phyloP scores from a whole-genome alignment of 2,797 vertebrate species.

The Peromyscus attwateri region DNA sequence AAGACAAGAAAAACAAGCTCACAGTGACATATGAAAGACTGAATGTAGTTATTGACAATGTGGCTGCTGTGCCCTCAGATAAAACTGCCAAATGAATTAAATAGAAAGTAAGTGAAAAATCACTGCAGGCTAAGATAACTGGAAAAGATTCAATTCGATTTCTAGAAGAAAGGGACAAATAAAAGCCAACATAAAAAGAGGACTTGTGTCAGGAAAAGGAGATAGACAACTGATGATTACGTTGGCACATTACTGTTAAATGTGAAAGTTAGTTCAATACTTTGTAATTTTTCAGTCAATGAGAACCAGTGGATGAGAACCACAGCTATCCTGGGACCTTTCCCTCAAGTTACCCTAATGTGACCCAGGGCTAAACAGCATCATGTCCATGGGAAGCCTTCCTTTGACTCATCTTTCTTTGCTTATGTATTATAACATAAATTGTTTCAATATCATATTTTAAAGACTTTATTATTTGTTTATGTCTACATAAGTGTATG shows the following conservation, averaged over 20 bases:
- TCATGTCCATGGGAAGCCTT: background rate
- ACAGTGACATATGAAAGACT: conserved; percentile 52
- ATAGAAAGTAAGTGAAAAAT: background rate
- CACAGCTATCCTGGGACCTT: background rate
- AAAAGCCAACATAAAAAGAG: conserved; percentile 46
- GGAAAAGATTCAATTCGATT: conserved; percentile 20
- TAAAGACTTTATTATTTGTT: background rate
- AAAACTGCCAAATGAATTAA: background rate
- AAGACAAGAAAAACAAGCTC: conserved; percentile 3
- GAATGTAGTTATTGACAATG: background rate
- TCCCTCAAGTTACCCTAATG: background rate
- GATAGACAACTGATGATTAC: background rate
- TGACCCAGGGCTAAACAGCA: background rate
- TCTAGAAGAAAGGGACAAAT: conserved; percentile 41
- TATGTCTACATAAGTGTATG: background rate
- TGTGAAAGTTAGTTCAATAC: background rate
- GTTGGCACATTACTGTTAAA: background rate
- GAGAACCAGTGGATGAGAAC: background rate
- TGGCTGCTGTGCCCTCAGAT: background rate
- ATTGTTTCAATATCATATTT: conserved; percentile 9
- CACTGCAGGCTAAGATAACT: conserved; percentile 31
- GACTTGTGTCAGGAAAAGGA: conserved; percentile 50
- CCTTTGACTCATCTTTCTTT: background rate
- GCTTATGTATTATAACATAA: background rate
- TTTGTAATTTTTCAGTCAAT: background rate